Evolutionary conservation across 2,888 invertebrate species (phyloP).

Genomic region (Monopis laevigella): DNA sequence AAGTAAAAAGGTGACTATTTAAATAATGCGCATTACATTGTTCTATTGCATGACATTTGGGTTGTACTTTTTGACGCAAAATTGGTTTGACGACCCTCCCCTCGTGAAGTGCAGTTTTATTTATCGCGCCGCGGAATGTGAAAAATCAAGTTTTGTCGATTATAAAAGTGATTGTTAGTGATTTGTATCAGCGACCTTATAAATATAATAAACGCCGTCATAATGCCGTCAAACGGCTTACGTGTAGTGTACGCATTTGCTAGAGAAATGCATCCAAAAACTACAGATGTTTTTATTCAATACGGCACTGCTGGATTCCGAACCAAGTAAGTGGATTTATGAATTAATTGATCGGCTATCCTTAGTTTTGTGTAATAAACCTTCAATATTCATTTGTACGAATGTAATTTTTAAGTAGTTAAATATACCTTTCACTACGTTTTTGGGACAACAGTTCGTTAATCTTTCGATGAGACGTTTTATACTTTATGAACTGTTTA

Average conservation of each 20-base stretch:
- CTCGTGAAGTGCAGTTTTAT: background rate
- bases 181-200: slow-evolving; percentile 45
- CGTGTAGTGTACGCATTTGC: slow-evolving; percentile 81
- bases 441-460: background rate
- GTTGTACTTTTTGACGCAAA: no score
- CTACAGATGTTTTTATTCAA: slow-evolving; percentile 71
- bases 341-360: slow-evolving; percentile 6
- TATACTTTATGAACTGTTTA: no score
- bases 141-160: slow-evolving; percentile 55
- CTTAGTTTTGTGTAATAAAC: background rate
- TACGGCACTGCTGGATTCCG: slow-evolving; percentile 91
- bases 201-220: slow-evolving; percentile 53
- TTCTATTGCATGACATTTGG: no score
- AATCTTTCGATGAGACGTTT: no score
- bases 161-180: slow-evolving; percentile 54
- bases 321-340: slow-evolving; percentile 70
- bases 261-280: slow-evolving; percentile 80
- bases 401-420: background rate
- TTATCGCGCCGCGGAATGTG: slow-evolving; percentile 44
- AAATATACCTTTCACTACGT: slow-evolving; percentile 1
- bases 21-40: no score
- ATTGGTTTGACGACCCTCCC: no score
- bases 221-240: slow-evolving; percentile 66
- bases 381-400: background rate
- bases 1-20: no score